A percentile compares a stretch with the other conserved stretches of the same genome.
These are phyloP conservation scores for Antheraea assamensis DNA, from an alignment of 2,888 invertebrate genomes.

Conservation along the genomic window DNA sequence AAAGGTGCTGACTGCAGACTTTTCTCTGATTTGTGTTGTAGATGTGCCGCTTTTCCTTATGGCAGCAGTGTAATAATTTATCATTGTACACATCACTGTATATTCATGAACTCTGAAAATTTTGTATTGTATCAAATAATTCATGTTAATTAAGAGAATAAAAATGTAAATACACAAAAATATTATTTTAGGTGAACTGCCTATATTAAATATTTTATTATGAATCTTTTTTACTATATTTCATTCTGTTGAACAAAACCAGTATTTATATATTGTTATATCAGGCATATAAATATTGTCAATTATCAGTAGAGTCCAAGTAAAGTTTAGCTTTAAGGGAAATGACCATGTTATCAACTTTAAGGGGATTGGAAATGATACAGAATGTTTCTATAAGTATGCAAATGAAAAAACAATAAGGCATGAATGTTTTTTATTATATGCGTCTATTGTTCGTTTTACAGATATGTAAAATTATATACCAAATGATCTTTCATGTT, in stretches of 20 bases:
- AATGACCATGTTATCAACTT: neutral
- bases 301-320: neutral
- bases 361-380: neutral
- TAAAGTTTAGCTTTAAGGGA: neutral
- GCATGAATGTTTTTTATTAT: neutral
- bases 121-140: neutral
- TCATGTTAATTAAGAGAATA: neutral
- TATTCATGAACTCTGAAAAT: neutral
- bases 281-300: neutral
- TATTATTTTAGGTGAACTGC: neutral
- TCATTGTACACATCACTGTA: neutral
- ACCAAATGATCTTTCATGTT: constrained; percentile 6
- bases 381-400: neutral
- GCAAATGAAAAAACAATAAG: neutral
- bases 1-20: no score
- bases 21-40: no score
- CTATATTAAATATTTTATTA: constrained; percentile 2
- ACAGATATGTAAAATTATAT: neutral
- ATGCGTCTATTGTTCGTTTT: neutral
- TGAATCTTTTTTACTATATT: neutral
- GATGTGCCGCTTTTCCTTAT: no score
- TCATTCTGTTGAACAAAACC: neutral
- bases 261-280: neutral
- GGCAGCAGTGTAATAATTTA: neutral
- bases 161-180: neutral